Base-by-base conservation (phyloP, 2,888 invertebrate genomes). In the Leucoptera coffeella region DNA sequence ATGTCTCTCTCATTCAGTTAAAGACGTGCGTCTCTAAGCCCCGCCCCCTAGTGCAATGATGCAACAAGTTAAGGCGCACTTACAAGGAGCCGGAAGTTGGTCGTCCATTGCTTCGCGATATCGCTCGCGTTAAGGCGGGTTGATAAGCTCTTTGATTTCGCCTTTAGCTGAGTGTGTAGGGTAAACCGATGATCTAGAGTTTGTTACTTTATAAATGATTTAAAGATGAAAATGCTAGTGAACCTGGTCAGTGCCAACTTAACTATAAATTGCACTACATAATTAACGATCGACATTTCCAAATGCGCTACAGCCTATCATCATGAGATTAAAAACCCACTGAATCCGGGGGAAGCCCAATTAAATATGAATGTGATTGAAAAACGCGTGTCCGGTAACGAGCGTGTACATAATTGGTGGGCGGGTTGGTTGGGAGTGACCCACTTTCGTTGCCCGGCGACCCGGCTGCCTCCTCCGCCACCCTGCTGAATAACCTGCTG, bases 281-380 rank as follows among this genome's bases (percentile, higher is more conserved):
- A n/a, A n/a, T n/a, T n/a, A n/a, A n/a, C n/a, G 4, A n/a, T 19
- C n/a, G 19, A 19, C 8, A 19, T 19, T 19, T 19, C 3, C 19
- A 19, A 19, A 19, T n/a, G 10, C 19, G 4, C n/a, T 19, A n/a
- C 19, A 19, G 10, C 19, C n/a, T n/a, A 10, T 19, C 19, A 19
- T 3, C 19, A 8, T 19, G 19, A 19, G 8, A 10, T 19, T n/a
- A 19, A 19, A 19, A 19, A 19, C 3, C 19, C 19, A 23, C n/a
- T 9, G 12, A 23, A 38, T 37, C 37, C 45, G 47, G 41, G 56
- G 56, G 64, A 62, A 61, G 64, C 62, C 65, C 69, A 69, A 69
- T 69, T 69, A 69, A 69, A 67, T 69, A 69, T 67, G 69, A 64
- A 69, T 69, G 65, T 65, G 69, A 69, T 69, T 65, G 69, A 69